phyloP scores from a whole-genome alignment of 2,888 invertebrate species.

The Micropterix aruncella region DNA sequence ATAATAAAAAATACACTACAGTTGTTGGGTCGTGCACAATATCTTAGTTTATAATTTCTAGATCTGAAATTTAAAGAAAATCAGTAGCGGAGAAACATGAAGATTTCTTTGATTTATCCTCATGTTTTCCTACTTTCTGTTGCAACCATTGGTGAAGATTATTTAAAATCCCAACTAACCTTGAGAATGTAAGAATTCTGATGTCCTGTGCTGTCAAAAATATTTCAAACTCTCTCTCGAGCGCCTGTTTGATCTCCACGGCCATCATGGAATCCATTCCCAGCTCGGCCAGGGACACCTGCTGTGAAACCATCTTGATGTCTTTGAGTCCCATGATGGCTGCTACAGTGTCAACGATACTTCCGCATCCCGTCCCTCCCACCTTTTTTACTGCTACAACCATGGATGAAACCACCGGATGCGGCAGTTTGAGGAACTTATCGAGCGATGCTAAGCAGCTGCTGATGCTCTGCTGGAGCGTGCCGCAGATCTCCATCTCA shows the following conservation, averaged over 20 bases:
- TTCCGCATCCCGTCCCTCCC: conserved; percentile 43
- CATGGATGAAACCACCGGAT: conserved; percentile 63
- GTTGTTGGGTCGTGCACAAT: no score
- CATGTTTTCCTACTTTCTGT: no score
- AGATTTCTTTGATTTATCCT: no score
- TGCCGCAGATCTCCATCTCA: conserved; percentile 61
- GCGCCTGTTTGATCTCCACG: conserved; percentile 86
- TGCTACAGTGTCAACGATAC: conserved; percentile 59
- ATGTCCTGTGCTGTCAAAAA: conserved; percentile 78
- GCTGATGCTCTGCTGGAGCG: conserved; percentile 71
- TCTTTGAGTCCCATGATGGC: conserved; percentile 53
- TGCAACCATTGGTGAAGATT: no score
- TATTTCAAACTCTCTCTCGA: conserved; percentile 82
- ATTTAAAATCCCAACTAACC: no score
- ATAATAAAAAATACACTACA: no score
- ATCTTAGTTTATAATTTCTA: no score
- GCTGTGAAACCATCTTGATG: conserved; percentile 52
- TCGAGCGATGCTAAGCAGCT: conserved; percentile 69
- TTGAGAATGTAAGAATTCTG: conserved; percentile 62
- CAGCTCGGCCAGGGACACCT: conserved; percentile 70
- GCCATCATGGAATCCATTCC: conserved; percentile 98
- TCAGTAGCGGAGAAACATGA: no score
- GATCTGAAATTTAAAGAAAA: no score
- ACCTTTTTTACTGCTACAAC: conserved; percentile 75
- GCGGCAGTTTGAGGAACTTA: conserved; percentile 54